phyloP scores from a whole-genome alignment of 2,113 vertebrate species.

The Cinclus cinclus region DNA sequence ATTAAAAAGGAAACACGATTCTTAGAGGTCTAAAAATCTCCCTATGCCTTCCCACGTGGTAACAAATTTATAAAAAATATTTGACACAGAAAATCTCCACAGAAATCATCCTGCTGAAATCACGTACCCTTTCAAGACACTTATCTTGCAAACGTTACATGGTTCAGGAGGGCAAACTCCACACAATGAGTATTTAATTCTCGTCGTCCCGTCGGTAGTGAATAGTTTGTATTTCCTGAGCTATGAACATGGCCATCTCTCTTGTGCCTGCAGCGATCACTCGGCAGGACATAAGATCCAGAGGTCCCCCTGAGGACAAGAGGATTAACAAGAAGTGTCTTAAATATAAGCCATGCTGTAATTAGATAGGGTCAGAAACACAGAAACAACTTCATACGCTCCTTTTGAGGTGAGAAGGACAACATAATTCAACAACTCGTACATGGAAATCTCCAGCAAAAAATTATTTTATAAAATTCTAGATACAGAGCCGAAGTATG shows the following conservation, averaged over 20 bases:
- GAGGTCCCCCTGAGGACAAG: conserved; percentile 78
- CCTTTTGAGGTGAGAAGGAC: neutral
- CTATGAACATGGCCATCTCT: conserved; percentile 81
- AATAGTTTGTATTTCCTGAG: conserved; percentile 83
- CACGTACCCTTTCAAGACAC: conserved; percentile 1
- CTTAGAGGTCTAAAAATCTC: conserved; percentile 50
- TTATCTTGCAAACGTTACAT: neutral
- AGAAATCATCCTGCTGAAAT: neutral
- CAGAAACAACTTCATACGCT: neutral
- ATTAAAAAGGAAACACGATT: conserved; percentile 41
- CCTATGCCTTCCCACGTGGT: conserved; percentile 2
- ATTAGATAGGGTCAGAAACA: neutral
- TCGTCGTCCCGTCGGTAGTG: conserved; percentile 81
- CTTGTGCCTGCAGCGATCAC: conserved; percentile 84
- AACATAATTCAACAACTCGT: neutral
- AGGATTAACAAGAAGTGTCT: neutral
- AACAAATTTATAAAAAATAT: conserved; percentile 55
- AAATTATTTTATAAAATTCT: neutral
- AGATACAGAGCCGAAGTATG: neutral
- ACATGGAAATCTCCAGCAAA: neutral
- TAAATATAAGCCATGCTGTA: neutral
- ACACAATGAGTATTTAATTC: neutral
- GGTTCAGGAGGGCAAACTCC: neutral
- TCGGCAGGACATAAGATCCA: conserved; percentile 88
- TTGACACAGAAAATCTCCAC: conserved; percentile 12